Evolutionary conservation across 2,888 invertebrate species (phyloP), one percentile per base, ranked within the genome.

Genomic region (Mythimna loreyi): DNA sequence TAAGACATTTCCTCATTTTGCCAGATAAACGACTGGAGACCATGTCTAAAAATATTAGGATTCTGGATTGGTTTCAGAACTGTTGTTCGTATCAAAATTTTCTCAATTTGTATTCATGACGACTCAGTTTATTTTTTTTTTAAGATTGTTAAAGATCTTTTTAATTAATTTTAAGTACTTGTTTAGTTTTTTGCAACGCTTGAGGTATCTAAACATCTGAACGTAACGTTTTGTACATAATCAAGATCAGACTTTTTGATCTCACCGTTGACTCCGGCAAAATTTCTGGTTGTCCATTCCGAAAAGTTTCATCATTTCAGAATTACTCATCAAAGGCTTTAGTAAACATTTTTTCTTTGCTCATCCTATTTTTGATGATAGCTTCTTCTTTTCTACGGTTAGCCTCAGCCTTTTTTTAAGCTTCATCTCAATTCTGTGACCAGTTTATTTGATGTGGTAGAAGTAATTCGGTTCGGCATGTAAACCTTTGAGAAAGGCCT

Each of bases 31-130:
- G 88, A 74, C 86, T 88, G n/a, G n/a, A n/a, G n/a, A n/a, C n/a
- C n/a, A n/a, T n/a, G n/a, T n/a, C n/a, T n/a, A n/a, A n/a, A n/a
- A n/a, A n/a, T n/a, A n/a, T n/a, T n/a, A n/a, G n/a, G n/a, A n/a
- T n/a, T n/a, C n/a, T n/a, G n/a, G n/a, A n/a, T n/a, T n/a, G n/a
- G n/a, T n/a, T n/a, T n/a, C n/a, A n/a, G n/a, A n/a, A n/a, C n/a
- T n/a, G n/a, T 94, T 95, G 64, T 94, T 95, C 28, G 96, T 96
- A 84, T 89, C 92, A 28, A 92, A 94, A 57, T 80, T 96, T 96
- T 28, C 98, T 96, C 83, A 97, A 96, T 85, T 98, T 97, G 87
- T 98, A 98, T 87, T 98, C 98, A 83, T 97, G 97, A 49, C 98
- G 92, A 90, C 98, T 98, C 1, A 98, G 92, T 85, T 95, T 95